A percentile compares a stretch with the other conserved stretches of the same genome.
Evolutionary conservation across 2,888 invertebrate species (phyloP).

Genomic region (Machimus atricapillus): DNA sequence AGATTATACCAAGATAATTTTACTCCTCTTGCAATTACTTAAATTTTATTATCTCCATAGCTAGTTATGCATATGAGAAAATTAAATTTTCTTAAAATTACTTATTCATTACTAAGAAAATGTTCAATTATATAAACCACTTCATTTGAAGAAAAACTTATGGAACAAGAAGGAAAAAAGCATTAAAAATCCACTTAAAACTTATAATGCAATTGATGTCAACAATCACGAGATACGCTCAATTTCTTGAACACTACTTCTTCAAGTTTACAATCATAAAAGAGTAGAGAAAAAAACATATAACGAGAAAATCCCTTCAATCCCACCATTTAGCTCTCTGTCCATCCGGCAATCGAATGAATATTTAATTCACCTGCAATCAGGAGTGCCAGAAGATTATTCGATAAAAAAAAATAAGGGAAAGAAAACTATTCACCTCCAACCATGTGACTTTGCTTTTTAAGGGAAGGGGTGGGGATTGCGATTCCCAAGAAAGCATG

Average conservation of each 20-base stretch:
- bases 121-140: background rate
- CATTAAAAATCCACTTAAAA: background rate
- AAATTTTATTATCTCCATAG: too few species aligned
- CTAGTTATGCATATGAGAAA: too few species aligned
- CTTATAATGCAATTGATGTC: background rate
- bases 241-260: background rate
- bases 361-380: slow-evolving; percentile 15
- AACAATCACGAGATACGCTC: background rate
- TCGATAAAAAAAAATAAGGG: background rate
- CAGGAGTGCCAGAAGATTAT: background rate
- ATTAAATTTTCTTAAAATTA: too few species aligned
- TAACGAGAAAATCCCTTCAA: background rate
- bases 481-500: background rate
- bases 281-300: background rate
- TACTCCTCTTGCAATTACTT: too few species aligned
- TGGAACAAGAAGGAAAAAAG: background rate
- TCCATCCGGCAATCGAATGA: background rate
- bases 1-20: too few species aligned
- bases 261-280: background rate
- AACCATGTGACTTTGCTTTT: background rate
- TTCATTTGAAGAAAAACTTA: background rate
- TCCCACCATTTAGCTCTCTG: background rate
- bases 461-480: background rate
- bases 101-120: background rate
- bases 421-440: background rate